phyloP scores from a whole-genome alignment of 2,797 vertebrate species.

The Sciaenops ocellatus region DNA sequence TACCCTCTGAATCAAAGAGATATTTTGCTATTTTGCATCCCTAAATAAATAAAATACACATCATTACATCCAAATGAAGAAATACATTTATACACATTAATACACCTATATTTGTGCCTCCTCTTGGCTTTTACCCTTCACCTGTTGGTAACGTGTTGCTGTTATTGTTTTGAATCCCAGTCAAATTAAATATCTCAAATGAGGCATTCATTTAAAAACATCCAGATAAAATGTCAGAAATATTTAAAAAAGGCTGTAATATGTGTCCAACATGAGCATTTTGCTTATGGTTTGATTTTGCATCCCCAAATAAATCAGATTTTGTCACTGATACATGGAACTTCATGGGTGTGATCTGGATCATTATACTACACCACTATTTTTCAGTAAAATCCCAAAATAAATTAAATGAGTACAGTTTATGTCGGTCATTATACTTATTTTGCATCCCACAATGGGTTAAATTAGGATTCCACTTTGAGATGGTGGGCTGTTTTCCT shows the following conservation, averaged over 20 bases:
- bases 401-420: background rate
- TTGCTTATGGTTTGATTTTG: background rate
- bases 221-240: background rate
- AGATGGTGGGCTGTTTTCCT: too few relatives aligned
- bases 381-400: background rate
- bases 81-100: too few relatives aligned
- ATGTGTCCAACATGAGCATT: too few relatives aligned
- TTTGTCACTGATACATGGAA: background rate
- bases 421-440: background rate
- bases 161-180: constrained; percentile 8
- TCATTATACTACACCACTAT: too few relatives aligned
- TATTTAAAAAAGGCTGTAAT: too few relatives aligned
- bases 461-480: too few relatives aligned
- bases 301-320: background rate
- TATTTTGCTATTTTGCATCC: too few relatives aligned
- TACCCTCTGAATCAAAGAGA: too few relatives aligned
- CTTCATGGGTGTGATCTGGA: background rate
- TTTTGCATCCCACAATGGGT: background rate
- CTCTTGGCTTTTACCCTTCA: background rate
- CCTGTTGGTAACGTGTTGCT: background rate
- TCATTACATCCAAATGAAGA: too few relatives aligned
- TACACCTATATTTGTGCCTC: too few relatives aligned
- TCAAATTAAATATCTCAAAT: background rate
- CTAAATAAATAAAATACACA: too few relatives aligned
- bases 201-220: background rate